Conservation (phyloP, 2,888 invertebrate species). For the Eristalinus sepulchralis region DNA sequence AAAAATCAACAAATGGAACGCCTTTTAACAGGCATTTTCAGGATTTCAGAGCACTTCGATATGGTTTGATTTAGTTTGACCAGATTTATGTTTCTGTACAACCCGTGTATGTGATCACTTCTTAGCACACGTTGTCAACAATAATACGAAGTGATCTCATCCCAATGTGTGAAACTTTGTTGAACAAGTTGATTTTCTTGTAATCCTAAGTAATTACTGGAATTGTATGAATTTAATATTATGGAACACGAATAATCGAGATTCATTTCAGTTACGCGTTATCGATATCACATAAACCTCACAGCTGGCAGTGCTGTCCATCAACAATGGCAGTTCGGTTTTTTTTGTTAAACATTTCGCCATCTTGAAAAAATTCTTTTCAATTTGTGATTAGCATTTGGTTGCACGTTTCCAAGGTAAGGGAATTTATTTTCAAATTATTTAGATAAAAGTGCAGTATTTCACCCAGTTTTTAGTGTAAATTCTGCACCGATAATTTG, state of each 20-base stretch:
- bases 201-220: too few relatives aligned
- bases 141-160: neutral
- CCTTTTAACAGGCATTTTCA: too few relatives aligned
- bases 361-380: conserved; percentile 77
- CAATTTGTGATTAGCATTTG: conserved; percentile 77
- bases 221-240: neutral
- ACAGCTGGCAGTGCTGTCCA: conserved; percentile 23
- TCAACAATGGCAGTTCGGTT: conserved; percentile 51
- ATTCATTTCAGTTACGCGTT: neutral
- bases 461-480: neutral
- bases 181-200: too few relatives aligned
- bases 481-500: neutral
- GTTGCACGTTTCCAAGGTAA: conserved; percentile 80
- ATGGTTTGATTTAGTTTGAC: too few relatives aligned
- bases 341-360: conserved; percentile 70
- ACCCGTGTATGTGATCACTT: too few relatives aligned
- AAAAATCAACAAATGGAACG: too few relatives aligned
- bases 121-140: too few relatives aligned
- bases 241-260: neutral
- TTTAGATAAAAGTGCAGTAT: conserved; percentile 17
- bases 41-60: too few relatives aligned
- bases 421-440: conserved; percentile 71
- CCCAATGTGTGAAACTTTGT: too few relatives aligned
- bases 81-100: too few relatives aligned
- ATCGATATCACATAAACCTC: conserved; percentile 16